Percentiles rank a stretch among this genome's conserved stretches.
Conservation (phyloP, 2,888 invertebrate species). For the Eupithecia centaureata region DNA sequence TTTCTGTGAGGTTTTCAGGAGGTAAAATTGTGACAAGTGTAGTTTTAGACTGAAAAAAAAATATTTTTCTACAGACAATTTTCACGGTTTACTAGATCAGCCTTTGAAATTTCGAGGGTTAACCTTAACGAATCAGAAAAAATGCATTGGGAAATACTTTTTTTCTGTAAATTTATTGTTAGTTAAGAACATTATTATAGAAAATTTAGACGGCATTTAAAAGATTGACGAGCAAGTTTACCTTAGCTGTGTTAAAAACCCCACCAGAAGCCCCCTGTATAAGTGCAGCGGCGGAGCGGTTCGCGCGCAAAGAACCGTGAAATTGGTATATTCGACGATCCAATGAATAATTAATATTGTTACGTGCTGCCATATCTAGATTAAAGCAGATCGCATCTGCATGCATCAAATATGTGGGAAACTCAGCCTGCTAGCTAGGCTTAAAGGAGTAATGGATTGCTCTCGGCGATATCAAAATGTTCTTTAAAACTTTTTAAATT, state of each 20-base stretch:
- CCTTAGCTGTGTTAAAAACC: not conserved
- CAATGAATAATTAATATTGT: slow-evolving; percentile 84
- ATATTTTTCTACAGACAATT: not conserved
- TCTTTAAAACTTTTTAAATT: not conserved
- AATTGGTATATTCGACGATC: slow-evolving; percentile 84
- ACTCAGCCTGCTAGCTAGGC: slow-evolving; percentile 44
- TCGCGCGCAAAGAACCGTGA: slow-evolving; percentile 82
- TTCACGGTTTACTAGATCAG: not conserved
- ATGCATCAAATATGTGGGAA: slow-evolving; percentile 70
- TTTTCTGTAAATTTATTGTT: too few relatives aligned
- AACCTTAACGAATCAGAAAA: not conserved
- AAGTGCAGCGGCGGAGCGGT: slow-evolving; percentile 58
- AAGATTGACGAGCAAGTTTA: not conserved
- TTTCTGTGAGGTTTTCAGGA: too few relatives aligned
- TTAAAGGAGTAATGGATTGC: slow-evolving; percentile 41
- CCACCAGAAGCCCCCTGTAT: slow-evolving; percentile 57
- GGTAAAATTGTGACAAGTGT: too few relatives aligned
- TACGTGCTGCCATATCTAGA: slow-evolving; percentile 66
- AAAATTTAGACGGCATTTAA: not conserved
- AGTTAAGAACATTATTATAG: too few relatives aligned
- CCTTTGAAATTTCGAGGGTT: not conserved
- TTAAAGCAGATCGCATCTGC: slow-evolving; percentile 70
- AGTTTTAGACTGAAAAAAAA: not conserved
- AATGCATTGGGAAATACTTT: not conserved
- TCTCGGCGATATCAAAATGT: slow-evolving; percentile 18